These are phyloP conservation scores for Neodon shergylaensis DNA, from an alignment of 2,113 vertebrate species.

Conservation along the genomic window DNA sequence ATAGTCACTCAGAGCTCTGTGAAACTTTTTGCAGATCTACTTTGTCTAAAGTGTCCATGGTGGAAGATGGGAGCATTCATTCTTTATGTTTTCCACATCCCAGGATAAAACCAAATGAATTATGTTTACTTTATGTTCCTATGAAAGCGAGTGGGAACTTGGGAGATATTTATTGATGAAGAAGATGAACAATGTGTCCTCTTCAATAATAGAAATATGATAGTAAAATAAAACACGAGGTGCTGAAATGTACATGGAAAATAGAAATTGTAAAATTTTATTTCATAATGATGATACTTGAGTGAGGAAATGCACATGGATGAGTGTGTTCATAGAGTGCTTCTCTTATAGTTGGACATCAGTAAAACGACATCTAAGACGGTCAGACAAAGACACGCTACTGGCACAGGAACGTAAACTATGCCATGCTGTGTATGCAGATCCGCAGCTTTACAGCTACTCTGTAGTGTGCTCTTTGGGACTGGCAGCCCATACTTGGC, in stretches of 20 bases:
- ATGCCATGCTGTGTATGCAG: neutral
- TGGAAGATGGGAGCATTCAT: neutral
- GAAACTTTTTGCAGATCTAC: neutral
- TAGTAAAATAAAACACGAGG: neutral
- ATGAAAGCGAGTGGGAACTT: neutral
- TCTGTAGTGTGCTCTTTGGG: neutral
- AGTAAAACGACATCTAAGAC: neutral
- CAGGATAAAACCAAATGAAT: neutral
- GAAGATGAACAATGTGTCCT: neutral
- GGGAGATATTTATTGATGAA: neutral
- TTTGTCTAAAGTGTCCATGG: neutral
- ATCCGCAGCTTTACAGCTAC: rapidly evolving
- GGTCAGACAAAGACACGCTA: neutral
- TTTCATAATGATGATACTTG: neutral
- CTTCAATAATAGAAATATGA: neutral
- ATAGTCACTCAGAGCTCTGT: neutral
- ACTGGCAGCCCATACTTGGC: neutral
- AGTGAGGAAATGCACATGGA: neutral
- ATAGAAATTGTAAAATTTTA: neutral
- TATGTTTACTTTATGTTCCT: neutral
- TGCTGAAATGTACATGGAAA: neutral
- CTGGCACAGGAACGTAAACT: neutral
- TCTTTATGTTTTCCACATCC: neutral
- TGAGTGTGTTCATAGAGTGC: neutral
- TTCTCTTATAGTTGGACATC: neutral